Conservation (phyloP, 30 jellyfish, hydroid and myxozoan species). For the Rhopilema esculentum region DNA sequence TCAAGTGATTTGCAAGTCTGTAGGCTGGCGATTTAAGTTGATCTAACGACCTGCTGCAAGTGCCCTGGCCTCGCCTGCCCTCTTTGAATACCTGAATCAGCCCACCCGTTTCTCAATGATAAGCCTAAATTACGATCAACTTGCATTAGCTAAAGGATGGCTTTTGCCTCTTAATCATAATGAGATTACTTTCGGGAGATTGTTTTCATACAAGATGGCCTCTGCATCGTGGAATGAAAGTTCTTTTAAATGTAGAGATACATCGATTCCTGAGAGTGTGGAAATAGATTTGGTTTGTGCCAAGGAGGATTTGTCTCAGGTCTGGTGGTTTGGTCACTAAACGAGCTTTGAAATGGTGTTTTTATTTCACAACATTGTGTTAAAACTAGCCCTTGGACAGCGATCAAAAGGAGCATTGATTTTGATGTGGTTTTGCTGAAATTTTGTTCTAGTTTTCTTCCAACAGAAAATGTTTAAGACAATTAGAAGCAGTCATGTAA, state of each 20-base stretch:
- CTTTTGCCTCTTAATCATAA: background rate
- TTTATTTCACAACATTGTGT: background rate
- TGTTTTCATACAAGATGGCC: conserved; percentile 62
- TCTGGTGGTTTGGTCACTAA: too few species aligned
- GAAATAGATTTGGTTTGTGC: conserved; percentile 70
- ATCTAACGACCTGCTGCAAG: background rate
- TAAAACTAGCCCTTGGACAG: background rate
- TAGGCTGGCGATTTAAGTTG: background rate
- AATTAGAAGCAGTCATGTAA: too few species aligned
- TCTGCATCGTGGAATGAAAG: conserved; percentile 67
- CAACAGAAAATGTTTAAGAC: too few species aligned
- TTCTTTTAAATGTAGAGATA: conserved; percentile 40
- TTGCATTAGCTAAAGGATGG: background rate
- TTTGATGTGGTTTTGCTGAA: too few species aligned
- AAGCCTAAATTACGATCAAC: background rate
- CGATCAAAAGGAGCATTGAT: too few species aligned
- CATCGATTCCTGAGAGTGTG: conserved; percentile 61
- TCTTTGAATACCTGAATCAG: background rate
- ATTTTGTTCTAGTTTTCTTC: too few species aligned
- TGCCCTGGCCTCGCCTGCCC: background rate
- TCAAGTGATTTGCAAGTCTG: background rate
- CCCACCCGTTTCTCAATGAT: background rate
- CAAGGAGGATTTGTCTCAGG: conserved; percentile 71
- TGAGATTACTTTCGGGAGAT: background rate
- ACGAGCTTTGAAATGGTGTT: background rate